Conservation (phyloP, 2,113 vertebrate genomes). For the Callipepla californica region DNA sequence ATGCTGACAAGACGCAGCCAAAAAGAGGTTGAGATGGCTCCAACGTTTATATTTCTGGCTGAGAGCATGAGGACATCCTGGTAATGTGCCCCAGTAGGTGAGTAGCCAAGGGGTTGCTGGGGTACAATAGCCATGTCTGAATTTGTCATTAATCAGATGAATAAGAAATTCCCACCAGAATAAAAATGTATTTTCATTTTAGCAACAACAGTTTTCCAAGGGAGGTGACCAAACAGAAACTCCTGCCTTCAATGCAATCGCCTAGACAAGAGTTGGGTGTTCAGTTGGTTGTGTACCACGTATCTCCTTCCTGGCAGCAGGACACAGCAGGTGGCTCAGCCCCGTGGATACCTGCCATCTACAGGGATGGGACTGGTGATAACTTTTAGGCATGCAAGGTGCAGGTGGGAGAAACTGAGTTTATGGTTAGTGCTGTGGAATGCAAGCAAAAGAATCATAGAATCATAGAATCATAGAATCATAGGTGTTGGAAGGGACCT, state of each 20-base stretch:
- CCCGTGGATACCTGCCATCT: not conserved
- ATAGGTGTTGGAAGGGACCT: too few relatives aligned
- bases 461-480: too few relatives aligned
- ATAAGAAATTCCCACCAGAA: not conserved
- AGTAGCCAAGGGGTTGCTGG: not conserved
- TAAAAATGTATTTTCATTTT: not conserved
- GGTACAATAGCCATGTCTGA: not conserved
- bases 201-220: not conserved
- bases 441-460: not conserved
- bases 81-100: not conserved
- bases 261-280: not conserved
- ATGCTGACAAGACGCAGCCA: not conserved
- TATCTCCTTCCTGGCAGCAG: not conserved
- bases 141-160: not conserved
- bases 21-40: not conserved
- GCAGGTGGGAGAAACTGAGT: not conserved
- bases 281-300: not conserved
- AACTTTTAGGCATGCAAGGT: not conserved
- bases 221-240: not conserved
- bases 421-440: not conserved
- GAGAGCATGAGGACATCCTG: fast-evolving
- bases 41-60: not conserved
- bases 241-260: not conserved
- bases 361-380: not conserved
- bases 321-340: not conserved